These are phyloP conservation scores for Argentina silus DNA, from an alignment of 2,797 vertebrate genomes.

Conservation along the genomic window DNA sequence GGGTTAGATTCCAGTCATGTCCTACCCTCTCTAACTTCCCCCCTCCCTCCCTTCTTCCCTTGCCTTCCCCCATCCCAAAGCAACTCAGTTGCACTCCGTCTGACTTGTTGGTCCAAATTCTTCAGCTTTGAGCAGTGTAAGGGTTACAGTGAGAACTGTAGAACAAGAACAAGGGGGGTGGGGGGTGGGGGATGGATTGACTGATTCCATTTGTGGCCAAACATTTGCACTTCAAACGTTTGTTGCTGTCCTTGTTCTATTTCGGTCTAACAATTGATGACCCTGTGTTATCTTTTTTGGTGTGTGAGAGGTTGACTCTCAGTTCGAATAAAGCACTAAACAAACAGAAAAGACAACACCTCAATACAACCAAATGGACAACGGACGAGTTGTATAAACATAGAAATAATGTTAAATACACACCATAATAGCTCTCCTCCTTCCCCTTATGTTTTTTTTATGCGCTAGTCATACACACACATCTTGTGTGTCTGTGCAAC, in stretches of 20 bases:
- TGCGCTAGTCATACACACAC: constrained; percentile 30
- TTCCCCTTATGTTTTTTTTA: not conserved
- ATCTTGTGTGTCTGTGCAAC: constrained; percentile 45
- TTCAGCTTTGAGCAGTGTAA: constrained; percentile 50
- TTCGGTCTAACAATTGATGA: constrained; percentile 55
- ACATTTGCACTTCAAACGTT: constrained; percentile 56
- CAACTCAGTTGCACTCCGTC: constrained; percentile 34
- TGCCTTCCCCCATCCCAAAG: constrained; percentile 1
- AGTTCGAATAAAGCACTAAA: constrained; percentile 39
- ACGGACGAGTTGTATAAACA: constrained; percentile 21
- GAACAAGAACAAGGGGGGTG: not conserved
- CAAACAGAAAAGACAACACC: constrained; percentile 31
- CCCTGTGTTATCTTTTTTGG: constrained; percentile 31
- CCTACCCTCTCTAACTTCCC: not conserved
- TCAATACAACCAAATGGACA: constrained; percentile 36
- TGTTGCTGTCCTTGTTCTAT: constrained; percentile 63
- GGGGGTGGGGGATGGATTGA: constrained; percentile 38
- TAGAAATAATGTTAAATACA: constrained; percentile 17
- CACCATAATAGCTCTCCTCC: not conserved
- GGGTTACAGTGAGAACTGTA: constrained; percentile 41
- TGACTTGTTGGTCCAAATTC: constrained; percentile 42
- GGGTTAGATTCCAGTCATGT: constrained; percentile 26
- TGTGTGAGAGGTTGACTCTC: constrained; percentile 47
- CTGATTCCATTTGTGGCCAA: constrained; percentile 55
- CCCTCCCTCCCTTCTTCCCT: not conserved